Evolutionary conservation across 2,113 vertebrate genomes (phyloP), one percentile per base, ranked within the genome.

Genomic region (Tenebrosternarchus preto): DNA sequence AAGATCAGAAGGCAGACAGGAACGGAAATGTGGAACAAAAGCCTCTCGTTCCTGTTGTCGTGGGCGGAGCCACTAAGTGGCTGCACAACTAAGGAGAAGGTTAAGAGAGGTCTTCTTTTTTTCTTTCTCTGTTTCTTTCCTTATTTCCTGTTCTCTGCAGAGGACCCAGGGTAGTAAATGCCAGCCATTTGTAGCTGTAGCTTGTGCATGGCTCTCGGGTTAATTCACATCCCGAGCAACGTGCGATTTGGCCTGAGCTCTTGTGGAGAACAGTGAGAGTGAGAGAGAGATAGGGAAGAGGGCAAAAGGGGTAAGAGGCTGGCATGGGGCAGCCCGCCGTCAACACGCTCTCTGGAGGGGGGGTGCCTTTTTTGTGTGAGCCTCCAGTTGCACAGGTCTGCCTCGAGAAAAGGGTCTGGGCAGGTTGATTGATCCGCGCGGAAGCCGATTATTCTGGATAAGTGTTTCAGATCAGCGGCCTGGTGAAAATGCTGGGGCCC

Each of bases 361-460:
- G 17, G 1, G 55, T 68, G 60, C 66, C 36, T 71, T 73, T 66
- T 74, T 81, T 75, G 33, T 29, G n/a, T 71, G 50, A 61, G 33
- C 53, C 20, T 25, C 63, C 27, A 61, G 71, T 59, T 74, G 55
- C 73, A 67, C 17, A 22, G 53, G 20, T 22, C 43, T 20, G 2
- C 29, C 29, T 24, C 16, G 20, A 67, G 67, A 27, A 66, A 20
- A 61, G 72, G 53, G 56, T 66, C 3, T 72, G 61, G 56, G 76
- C 25, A 59, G 17, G 66, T 5, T 7, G 9, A 88, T 86, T 87
- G 84, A 89, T 86, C 50, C 15, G 59, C 71, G 53, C 56, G 33
- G 59, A 79, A 63, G 57, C 53, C 77, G 87, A 84, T 87, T 84
- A 80, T 84, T 87, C 72, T 61, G 81, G 85, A 84, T 80, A 83